Conservation (phyloP, 2,888 invertebrate genomes). For the Protula sp. region DNA sequence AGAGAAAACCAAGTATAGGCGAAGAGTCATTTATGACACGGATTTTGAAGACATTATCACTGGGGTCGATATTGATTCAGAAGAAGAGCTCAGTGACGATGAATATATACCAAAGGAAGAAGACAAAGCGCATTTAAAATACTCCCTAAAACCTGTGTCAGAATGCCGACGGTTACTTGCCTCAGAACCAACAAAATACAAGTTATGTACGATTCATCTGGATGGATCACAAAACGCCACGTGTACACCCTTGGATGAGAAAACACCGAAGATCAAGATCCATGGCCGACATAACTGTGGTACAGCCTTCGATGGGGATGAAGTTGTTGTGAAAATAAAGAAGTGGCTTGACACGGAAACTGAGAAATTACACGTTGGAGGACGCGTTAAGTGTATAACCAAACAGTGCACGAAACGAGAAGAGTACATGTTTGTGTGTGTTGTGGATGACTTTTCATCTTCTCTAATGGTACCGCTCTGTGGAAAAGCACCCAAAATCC, state of each 20-base stretch:
- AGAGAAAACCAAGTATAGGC: no score
- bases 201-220: constrained; percentile 2
- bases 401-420: no score
- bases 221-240: constrained; percentile 15
- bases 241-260: constrained; percentile 14
- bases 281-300: constrained; percentile 17
- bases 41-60: no score
- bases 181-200: constrained; percentile 8
- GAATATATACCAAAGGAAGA: no score
- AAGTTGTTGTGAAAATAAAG: constrained; percentile 11
- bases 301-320: constrained; percentile 12
- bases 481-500: constrained; percentile 2
- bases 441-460: constrained; percentile 2
- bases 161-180: no score
- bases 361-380: no score
- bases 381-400: no score
- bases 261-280: constrained; percentile 54
- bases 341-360: not conserved
- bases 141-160: no score
- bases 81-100: no score
- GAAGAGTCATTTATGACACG: no score
- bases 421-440: constrained; percentile 1
- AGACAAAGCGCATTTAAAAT: no score
- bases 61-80: no score
- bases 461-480: constrained; percentile 3